These are phyloP conservation scores for Eueides isabella DNA, from an alignment of 1,140 invertebrate species.

Conservation along the genomic window DNA sequence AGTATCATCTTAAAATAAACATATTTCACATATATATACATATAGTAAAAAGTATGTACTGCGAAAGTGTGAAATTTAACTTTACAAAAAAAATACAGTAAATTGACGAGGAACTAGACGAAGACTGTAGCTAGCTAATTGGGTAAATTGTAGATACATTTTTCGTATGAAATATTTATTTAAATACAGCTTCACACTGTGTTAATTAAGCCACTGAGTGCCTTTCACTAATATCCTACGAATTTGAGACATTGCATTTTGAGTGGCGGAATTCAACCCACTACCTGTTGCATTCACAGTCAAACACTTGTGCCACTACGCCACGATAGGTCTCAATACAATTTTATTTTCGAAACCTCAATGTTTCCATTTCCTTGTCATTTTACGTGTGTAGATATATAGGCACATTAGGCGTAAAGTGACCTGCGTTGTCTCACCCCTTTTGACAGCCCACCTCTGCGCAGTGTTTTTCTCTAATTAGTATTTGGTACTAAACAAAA, in stretches of 20 bases:
- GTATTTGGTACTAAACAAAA: conserved; percentile 38
- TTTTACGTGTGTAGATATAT: background rate
- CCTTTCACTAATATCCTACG: background rate
- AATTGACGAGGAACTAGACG: too few relatives aligned
- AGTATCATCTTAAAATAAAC: too few relatives aligned
- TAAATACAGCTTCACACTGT: too few relatives aligned
- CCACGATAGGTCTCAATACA: too few relatives aligned
- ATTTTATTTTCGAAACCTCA: background rate
- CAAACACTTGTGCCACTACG: too few relatives aligned
- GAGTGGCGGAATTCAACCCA: background rate
- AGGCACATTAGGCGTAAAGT: conserved; percentile 40
- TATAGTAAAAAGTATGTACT: too few relatives aligned
- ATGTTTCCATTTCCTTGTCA: background rate
- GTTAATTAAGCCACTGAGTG: background rate
- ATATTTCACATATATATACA: too few relatives aligned
- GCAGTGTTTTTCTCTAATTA: conserved; percentile 72
- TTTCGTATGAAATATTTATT: too few relatives aligned
- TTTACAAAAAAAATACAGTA: background rate
- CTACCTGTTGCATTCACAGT: too few relatives aligned
- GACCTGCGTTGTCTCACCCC: conserved; percentile 67
- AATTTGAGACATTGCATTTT: background rate
- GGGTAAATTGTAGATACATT: too few relatives aligned
- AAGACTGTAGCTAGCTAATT: too few relatives aligned
- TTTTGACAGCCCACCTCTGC: conserved; percentile 73
- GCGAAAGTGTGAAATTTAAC: too few relatives aligned